Evolutionary conservation across 2,113 vertebrate species (phyloP).

Genomic region (Fregata magnificens): DNA sequence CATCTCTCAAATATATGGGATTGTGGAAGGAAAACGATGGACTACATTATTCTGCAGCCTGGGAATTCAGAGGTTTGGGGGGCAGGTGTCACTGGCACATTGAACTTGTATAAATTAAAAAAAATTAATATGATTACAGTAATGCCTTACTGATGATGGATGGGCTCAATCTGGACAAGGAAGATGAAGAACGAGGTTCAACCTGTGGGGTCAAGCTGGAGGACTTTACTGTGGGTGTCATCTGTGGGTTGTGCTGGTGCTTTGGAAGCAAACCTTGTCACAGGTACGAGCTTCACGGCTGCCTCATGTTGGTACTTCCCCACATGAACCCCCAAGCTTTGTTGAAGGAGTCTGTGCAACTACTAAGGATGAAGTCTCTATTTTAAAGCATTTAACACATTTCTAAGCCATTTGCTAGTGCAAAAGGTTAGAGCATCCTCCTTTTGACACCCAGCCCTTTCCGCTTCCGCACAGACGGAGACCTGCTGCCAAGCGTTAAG

Average conservation of each 20-base stretch:
- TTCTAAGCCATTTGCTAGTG: background rate
- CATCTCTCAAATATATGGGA: rapidly evolving
- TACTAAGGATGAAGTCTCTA: background rate
- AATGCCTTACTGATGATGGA: background rate
- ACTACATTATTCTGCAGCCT: background rate
- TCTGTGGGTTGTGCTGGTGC: background rate
- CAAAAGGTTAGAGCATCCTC: background rate
- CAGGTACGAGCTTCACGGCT: background rate
- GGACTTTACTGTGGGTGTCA: background rate
- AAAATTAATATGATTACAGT: background rate
- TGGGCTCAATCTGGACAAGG: background rate
- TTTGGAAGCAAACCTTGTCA: background rate
- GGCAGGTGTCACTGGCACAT: background rate
- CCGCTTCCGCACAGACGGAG: rapidly evolving
- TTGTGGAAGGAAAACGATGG: background rate
- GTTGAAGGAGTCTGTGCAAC: background rate
- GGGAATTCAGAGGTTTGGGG: background rate
- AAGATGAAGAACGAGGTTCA: background rate
- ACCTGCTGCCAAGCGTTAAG: background rate
- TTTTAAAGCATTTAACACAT: background rate
- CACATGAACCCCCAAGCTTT: background rate
- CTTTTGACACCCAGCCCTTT: background rate
- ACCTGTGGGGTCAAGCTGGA: background rate
- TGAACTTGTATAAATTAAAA: background rate
- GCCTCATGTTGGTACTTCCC: background rate